Evolutionary conservation across 2,113 vertebrate species (phyloP).

Genomic region (Colaptes auratus): DNA sequence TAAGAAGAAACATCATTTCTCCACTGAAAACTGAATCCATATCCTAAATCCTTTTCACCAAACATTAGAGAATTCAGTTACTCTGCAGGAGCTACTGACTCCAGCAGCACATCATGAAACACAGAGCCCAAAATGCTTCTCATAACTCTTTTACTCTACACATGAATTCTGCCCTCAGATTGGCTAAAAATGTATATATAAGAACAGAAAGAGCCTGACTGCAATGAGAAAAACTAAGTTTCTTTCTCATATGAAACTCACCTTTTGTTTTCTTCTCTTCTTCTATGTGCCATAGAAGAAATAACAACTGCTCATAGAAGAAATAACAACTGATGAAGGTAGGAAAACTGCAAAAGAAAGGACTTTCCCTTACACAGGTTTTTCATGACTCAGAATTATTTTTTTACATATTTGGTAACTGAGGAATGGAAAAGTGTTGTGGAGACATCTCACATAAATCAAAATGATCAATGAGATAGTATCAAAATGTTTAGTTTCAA

Average conservation of each 20-base stretch:
- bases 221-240: background rate
- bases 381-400: background rate
- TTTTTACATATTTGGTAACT: background rate
- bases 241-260: background rate
- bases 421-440: background rate
- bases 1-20: conserved; percentile 1
- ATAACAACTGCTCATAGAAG: background rate
- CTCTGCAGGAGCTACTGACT: background rate
- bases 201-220: background rate
- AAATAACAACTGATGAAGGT: background rate
- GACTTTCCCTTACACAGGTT: background rate
- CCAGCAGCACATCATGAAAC: background rate
- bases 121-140: rapidly evolving
- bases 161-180: background rate
- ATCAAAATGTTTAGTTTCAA: background rate
- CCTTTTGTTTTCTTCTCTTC: background rate
- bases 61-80: background rate
- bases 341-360: background rate
- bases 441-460: background rate
- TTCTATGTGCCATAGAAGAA: background rate
- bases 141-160: background rate
- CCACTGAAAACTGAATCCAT: background rate
- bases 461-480: background rate
- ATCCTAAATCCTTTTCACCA: background rate
- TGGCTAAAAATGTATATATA: background rate